phyloP scores from a whole-genome alignment of 2,113 vertebrate species.

The Panthera uncia region DNA sequence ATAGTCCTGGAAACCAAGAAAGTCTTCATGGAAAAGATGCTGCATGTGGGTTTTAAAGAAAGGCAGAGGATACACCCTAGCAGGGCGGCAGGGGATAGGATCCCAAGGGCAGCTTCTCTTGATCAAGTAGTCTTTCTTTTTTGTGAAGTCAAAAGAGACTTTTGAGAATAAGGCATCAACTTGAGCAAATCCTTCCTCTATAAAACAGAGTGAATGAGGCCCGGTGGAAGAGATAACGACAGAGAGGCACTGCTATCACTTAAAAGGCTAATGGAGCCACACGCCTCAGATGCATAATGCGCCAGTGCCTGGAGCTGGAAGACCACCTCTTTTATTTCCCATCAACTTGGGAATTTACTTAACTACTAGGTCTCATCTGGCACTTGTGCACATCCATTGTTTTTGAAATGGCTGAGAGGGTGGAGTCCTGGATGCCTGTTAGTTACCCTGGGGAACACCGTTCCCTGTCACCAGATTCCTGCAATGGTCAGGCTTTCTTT shows the following conservation, averaged over 20 bases:
- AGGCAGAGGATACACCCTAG: background rate
- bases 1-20: background rate
- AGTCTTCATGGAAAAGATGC: background rate
- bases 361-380: background rate
- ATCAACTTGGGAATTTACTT: background rate
- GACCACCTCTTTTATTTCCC: background rate
- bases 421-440: background rate
- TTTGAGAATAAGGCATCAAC: background rate
- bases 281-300: background rate
- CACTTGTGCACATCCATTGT: background rate
- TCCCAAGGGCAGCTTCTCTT: background rate
- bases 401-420: background rate
- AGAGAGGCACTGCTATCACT: background rate
- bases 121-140: background rate
- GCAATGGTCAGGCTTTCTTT: background rate
- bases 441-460: background rate
- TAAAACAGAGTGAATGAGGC: background rate
- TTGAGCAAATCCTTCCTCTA: background rate
- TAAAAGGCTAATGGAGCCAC: background rate
- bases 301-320: background rate
- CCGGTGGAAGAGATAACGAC: background rate
- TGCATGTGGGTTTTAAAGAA: background rate
- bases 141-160: background rate
- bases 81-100: fast-evolving
- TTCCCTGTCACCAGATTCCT: background rate